phyloP scores from a whole-genome alignment of 2,113 vertebrate species.

The Arvicanthis niloticus region DNA sequence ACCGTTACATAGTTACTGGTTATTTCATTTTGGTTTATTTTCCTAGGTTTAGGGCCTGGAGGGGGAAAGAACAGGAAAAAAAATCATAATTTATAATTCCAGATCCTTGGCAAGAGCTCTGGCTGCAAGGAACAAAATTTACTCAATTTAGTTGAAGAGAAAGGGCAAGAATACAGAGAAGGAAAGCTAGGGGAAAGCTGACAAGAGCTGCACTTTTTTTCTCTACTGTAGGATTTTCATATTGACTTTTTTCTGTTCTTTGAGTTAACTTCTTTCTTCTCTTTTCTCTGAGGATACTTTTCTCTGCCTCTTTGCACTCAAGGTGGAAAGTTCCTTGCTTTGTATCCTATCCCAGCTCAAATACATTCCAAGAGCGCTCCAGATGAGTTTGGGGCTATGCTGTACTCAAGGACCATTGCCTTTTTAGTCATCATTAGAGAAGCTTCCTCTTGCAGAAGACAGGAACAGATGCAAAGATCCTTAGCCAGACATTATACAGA shows the following conservation, averaged over 20 bases:
- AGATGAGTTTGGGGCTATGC: not conserved
- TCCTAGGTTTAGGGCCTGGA: not conserved
- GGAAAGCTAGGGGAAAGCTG: not conserved
- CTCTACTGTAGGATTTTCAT: not conserved
- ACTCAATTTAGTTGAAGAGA: conserved; percentile 10
- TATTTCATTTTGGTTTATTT: conserved; percentile 2
- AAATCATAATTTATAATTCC: not conserved
- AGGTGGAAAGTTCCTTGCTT: not conserved
- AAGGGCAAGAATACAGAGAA: not conserved
- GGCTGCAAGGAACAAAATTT: conserved; percentile 25
- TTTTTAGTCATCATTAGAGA: not conserved
- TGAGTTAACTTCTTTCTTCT: not conserved
- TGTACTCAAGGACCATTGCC: not conserved
- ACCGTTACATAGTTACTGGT: not conserved
- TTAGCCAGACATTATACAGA: not conserved
- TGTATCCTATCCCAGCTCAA: not conserved
- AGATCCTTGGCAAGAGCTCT: not conserved
- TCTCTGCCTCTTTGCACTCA: not conserved
- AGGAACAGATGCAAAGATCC: not conserved
- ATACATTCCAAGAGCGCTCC: not conserved
- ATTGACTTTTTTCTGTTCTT: not conserved
- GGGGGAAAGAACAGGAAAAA: not conserved
- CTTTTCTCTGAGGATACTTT: conserved; percentile 13
- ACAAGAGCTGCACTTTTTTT: not conserved
- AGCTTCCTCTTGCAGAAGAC: not conserved